Base-by-base conservation (phyloP, 2,797 vertebrate species). In the Pteronotus mesoamericanus region DNA sequence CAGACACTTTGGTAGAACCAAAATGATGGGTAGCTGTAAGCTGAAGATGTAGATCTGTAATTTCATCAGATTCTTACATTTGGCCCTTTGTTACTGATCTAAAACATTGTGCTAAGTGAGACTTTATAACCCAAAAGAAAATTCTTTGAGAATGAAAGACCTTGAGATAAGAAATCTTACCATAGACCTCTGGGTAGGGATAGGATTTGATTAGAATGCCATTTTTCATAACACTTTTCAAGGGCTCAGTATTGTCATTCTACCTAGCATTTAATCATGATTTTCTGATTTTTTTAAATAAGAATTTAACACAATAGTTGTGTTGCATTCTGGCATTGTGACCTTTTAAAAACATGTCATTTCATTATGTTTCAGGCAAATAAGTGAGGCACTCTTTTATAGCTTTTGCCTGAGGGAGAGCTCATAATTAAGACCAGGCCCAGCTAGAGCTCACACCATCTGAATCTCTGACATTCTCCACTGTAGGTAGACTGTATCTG, bases 321-420 rank as follows among this genome's bases (percentile, higher is more conserved):
- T 24, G 34, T 26, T 91, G 48, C 72, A 72, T 91, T 96, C 68
- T 92, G 14, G n/a, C 34, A 84, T 32, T 7, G 8, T 92, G 71
- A 97, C 55, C 72, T 96, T 96, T 94, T 72, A 80, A 94, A 96
- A 96, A 92, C 66, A 87, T 61, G 22, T 21, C 48, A 92, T 89
- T 96, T 96, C 66, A 94, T 97, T 96, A 90, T 69, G 61, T 92
- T 95, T 88, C 68, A 96, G 80, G 61, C 96, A 79, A 59, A 37
- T 96, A 89, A 94, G 86, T 78, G n/a, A 53, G 80, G 11, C 84
- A 66, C 16, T 96, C 18, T 71, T 94, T 89, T 34, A 66, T 34
- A 61, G 32, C 32, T 68, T 88, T 91, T 71, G 64, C 83, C 44
- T 5, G 19, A 51, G 59, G 24, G 86, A 92, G 21, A 88, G 89